Percentiles rank a stretch among this genome's conserved stretches.
phyloP scores from a whole-genome alignment of 2,888 invertebrate species.

The Clunio marinus region DNA sequence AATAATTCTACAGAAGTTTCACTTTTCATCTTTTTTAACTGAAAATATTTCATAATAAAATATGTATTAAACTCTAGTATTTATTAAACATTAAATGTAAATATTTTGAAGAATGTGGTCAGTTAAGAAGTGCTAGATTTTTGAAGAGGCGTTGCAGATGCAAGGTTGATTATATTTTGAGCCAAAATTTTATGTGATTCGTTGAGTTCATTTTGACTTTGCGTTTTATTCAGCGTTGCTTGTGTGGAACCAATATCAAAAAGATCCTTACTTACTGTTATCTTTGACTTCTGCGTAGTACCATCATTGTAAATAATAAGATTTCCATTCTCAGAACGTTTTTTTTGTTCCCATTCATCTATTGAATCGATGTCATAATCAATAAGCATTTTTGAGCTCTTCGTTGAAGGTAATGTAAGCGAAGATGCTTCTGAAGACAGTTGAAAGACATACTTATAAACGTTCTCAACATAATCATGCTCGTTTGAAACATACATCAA shows the following conservation, averaged over 20 bases:
- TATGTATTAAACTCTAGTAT: too few species aligned
- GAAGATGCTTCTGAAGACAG: slow-evolving; percentile 29
- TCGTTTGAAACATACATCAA: slow-evolving; percentile 42
- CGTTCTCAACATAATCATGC: slow-evolving; percentile 38
- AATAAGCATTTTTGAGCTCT: slow-evolving; percentile 41
- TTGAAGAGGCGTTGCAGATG: slow-evolving; percentile 13
- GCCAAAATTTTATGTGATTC: background rate
- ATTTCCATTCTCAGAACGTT: background rate
- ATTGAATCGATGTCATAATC: slow-evolving; percentile 43
- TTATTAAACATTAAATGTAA: too few species aligned
- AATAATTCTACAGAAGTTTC: too few species aligned
- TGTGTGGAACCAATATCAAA: background rate
- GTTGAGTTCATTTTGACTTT: background rate
- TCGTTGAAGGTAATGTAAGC: slow-evolving; percentile 36
- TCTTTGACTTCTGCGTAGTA: background rate
- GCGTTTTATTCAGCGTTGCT: background rate
- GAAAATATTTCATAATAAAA: too few species aligned
- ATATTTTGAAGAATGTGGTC: background rate
- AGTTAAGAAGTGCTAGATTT: slow-evolving; percentile 17
- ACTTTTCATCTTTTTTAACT: background rate
- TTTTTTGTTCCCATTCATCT: slow-evolving; percentile 31
- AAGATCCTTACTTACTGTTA: slow-evolving; percentile 15
- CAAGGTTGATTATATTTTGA: slow-evolving; percentile 27
- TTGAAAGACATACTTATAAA: slow-evolving; percentile 35
- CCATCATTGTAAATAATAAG: background rate